Evolutionary conservation across 2,113 vertebrate genomes (phyloP).

Genomic region (Eclectus roratus): DNA sequence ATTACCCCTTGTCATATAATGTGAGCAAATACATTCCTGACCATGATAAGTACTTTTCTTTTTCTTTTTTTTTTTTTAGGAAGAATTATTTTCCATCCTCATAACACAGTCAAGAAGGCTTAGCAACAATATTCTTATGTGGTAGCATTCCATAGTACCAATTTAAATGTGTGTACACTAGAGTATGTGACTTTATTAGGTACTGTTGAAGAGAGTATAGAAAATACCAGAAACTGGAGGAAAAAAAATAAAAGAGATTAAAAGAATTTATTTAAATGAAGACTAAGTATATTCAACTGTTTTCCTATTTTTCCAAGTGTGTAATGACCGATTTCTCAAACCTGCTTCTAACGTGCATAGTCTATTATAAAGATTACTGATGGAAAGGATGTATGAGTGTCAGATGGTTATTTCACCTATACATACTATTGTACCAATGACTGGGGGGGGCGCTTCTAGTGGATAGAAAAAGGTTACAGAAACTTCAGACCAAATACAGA

Average conservation of each 20-base stretch:
- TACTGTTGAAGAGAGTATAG: background rate
- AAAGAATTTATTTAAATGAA: background rate
- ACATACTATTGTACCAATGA: background rate
- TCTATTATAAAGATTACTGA: background rate
- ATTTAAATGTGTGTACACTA: background rate
- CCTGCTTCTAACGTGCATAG: background rate
- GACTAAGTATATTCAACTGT: background rate
- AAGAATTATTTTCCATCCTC: background rate
- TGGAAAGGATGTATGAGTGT: background rate
- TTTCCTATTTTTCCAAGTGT: background rate
- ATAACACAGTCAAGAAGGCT: background rate
- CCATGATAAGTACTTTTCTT: background rate
- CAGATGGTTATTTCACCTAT: background rate
- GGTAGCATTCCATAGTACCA: background rate
- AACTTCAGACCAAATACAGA: background rate
- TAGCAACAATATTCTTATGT: background rate
- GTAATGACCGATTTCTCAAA: background rate
- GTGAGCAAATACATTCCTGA: background rate
- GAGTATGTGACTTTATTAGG: background rate
- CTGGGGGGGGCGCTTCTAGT: background rate
- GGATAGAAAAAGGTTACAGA: background rate
- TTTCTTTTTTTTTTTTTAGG: background rate
- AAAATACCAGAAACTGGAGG: background rate
- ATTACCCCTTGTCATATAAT: background rate
- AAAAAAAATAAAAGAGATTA: background rate